Evolutionary conservation across 2,888 invertebrate genomes (phyloP), one percentile per base, ranked within the genome.

Genomic region (Trichogramma evanescens): DNA sequence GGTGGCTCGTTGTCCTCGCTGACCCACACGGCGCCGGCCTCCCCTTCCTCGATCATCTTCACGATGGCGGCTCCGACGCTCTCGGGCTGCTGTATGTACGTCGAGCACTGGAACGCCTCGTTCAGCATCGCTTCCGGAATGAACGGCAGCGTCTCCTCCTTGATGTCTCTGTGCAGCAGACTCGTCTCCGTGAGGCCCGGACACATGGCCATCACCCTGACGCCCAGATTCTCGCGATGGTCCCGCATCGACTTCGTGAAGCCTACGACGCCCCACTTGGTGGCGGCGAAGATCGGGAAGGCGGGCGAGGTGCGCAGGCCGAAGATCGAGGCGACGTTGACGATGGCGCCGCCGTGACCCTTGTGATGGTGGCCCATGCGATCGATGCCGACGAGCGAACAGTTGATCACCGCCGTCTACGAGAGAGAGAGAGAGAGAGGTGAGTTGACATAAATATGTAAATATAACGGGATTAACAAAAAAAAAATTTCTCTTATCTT

Each of bases 291-390:
- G 56, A 78, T 67, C 0, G 79, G 79, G 53, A 74, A 63, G 13
- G 76, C 79, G 38, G 78, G 78, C n/a, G 79, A 75, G 0, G 80
- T 72, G 63, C 78, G 73, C 46, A 80, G 78, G 0, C 85, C 86
- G 62, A 82, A 80, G 44, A 83, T 81, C 0, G 86, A 86, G 0
- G 84, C 79, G 42, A 86, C 77, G 69, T 88, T 88, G 10, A 88
- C 78, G 39, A 88, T 81, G 0, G 81, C 80, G 0, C 87, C 87
- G 4, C 87, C 87, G 26, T 70, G 66, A 2, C 80, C 80, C 7
- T 80, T 79, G 58, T 76, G 79, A 65, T 80, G 77, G 56, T 75
- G 77, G 5, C 79, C 75, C 71, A 82, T 74, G 58, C 76, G 70
- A 53, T 80, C 74, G 59, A 82, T 63, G 3, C 74, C 81, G 13